Evolutionary conservation across 2,113 vertebrate species (phyloP).

Genomic region (Xiphophorus hellerii): DNA sequence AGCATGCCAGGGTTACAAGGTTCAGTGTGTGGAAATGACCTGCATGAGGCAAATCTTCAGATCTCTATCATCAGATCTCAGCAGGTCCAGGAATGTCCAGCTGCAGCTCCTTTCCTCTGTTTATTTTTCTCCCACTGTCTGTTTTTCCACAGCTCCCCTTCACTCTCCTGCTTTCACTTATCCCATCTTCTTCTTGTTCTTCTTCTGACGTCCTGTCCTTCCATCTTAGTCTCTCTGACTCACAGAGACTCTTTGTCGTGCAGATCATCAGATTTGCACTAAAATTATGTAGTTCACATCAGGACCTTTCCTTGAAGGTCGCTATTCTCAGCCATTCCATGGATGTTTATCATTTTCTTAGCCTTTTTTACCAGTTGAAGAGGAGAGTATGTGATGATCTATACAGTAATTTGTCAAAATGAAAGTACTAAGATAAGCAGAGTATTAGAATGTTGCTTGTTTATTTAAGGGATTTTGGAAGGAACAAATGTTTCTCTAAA

Average conservation of each 20-base stretch:
- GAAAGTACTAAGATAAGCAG: slow-evolving; percentile 23
- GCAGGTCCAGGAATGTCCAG: slow-evolving; percentile 62
- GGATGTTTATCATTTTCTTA: slow-evolving; percentile 54
- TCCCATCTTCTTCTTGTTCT: slow-evolving; percentile 47
- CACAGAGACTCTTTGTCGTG: slow-evolving; percentile 36
- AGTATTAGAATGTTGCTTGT: slow-evolving; percentile 36
- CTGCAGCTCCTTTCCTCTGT: slow-evolving; percentile 42
- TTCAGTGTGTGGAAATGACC: slow-evolving; percentile 38
- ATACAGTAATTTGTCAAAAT: slow-evolving; percentile 47
- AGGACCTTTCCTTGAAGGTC: slow-evolving; percentile 46
- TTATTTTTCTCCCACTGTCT: slow-evolving; percentile 42
- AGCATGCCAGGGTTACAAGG: slow-evolving; percentile 30
- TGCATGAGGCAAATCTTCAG: slow-evolving; percentile 43
- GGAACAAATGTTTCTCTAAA: slow-evolving; percentile 21
- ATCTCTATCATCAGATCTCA: slow-evolving; percentile 64
- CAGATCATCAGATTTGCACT: slow-evolving; percentile 15
- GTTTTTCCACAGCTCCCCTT: slow-evolving; percentile 23
- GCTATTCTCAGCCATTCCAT: slow-evolving; percentile 29
- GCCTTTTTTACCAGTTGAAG: slow-evolving; percentile 22
- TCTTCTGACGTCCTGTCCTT: slow-evolving; percentile 26
- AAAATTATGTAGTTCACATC: slow-evolving; percentile 39
- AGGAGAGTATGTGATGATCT: slow-evolving; percentile 17
- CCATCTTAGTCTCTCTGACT: slow-evolving; percentile 7
- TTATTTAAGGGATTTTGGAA: slow-evolving; percentile 20
- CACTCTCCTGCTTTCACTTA: slow-evolving; percentile 36